Evolutionary conservation across 2,888 invertebrate genomes (phyloP).

Genomic region (Rotaria magnacalcarata): DNA sequence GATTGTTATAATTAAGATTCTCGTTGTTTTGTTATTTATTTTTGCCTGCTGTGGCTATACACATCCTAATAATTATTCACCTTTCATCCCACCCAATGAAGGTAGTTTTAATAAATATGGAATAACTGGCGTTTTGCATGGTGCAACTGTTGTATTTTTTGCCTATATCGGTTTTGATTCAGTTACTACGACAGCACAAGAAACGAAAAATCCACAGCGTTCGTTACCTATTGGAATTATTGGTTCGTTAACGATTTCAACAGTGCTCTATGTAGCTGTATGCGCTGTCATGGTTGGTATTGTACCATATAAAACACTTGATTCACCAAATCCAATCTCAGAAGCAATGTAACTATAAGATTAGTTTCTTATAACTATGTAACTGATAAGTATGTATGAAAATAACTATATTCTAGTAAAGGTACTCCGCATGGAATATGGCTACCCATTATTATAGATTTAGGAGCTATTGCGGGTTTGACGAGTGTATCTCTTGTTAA

Average conservation of each 20-base stretch:
- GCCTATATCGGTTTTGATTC: slow-evolving; percentile 45
- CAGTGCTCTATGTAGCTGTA: not conserved
- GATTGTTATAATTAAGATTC: not conserved
- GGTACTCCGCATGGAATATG: not conserved
- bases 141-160: slow-evolving; percentile 42
- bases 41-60: not conserved
- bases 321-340: slow-evolving; percentile 36
- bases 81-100: not conserved
- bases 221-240: slow-evolving; percentile 46
- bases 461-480: not conserved
- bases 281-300: not conserved
- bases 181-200: slow-evolving; percentile 44
- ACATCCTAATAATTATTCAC: not conserved
- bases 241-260: slow-evolving; percentile 20
- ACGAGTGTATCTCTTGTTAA: not conserved
- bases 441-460: not conserved
- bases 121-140: slow-evolving; percentile 36
- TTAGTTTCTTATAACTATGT: too few relatives aligned
- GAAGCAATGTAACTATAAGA: not conserved
- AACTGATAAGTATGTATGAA: too few relatives aligned
- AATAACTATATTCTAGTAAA: not conserved
- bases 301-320: not conserved
- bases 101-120: slow-evolving; percentile 20
- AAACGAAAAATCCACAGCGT: slow-evolving; percentile 40
- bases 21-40: not conserved